Evolutionary conservation across 2,113 vertebrate species (phyloP).

Genomic region (Clarias gariepinus): DNA sequence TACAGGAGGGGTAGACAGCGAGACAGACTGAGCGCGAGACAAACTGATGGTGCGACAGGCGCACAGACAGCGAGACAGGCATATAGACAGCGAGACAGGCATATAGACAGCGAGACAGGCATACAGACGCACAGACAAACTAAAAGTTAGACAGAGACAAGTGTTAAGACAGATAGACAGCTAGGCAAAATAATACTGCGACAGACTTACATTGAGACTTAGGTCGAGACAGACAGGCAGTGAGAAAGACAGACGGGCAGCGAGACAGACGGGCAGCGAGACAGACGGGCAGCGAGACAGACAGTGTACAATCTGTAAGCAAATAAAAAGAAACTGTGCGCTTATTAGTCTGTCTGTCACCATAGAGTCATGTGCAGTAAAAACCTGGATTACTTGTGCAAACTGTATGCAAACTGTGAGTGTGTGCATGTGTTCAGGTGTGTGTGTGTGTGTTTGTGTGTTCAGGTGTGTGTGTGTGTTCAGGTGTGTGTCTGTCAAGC

Average conservation of each 20-base stretch:
- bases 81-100: not conserved
- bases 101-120: not conserved
- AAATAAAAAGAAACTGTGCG: not conserved
- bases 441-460: constrained; percentile 35
- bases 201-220: too few relatives aligned
- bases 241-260: not conserved
- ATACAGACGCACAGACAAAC: not conserved
- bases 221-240: not conserved
- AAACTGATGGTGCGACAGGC: not conserved
- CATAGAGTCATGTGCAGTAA: constrained; percentile 30
- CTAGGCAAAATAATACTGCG: too few relatives aligned
- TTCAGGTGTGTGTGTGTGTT: constrained; percentile 3
- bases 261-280: not conserved
- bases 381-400: constrained; percentile 33
- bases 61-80: not conserved
- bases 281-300: not conserved
- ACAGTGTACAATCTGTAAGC: not conserved
- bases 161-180: not conserved
- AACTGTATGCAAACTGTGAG: constrained; percentile 18
- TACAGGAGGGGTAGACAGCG: not conserved
- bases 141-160: not conserved
- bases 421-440: not conserved
- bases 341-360: constrained; percentile 38
- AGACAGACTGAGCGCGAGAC: not conserved
- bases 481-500: constrained; percentile 15